These are phyloP conservation scores for Prunella himalayana DNA, from an alignment of 2,113 vertebrate species.

Conservation along the genomic window DNA sequence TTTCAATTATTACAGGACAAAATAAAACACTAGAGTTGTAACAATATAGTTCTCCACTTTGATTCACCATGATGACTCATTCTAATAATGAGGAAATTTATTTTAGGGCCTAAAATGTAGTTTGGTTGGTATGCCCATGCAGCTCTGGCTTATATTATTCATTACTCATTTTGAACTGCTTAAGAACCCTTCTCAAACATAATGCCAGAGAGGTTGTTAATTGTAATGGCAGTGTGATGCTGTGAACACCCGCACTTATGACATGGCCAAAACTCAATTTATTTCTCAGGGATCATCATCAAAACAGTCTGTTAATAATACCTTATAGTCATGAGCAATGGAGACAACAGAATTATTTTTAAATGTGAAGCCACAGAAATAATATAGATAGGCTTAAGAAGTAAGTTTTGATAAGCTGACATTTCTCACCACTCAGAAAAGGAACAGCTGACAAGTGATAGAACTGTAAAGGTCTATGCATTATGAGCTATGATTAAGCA, in stretches of 20 bases:
- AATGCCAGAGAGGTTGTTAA: not conserved
- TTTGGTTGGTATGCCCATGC: not conserved
- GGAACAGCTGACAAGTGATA: rapidly evolving
- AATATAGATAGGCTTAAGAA: not conserved
- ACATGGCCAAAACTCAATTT: not conserved
- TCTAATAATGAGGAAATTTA: not conserved
- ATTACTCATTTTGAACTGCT: not conserved
- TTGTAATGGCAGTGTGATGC: not conserved
- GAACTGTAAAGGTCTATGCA: not conserved
- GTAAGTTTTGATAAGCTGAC: not conserved
- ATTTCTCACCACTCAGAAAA: not conserved
- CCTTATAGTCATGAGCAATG: not conserved
- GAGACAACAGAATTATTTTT: not conserved
- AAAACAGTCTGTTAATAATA: not conserved
- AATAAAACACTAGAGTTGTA: not conserved
- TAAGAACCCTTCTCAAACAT: not conserved
- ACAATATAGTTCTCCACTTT: not conserved
- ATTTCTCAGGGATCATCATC: not conserved
- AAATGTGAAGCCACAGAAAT: not conserved
- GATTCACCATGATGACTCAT: not conserved
- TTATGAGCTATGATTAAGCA: not conserved
- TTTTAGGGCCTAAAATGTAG: not conserved
- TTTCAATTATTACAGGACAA: not conserved
- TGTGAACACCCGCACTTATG: not conserved
- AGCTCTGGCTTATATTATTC: not conserved